These are phyloP conservation scores for Hydrozoanthus tunicans DNA, from an alignment of 64 coral and sea anemone genomes.

Conservation along the genomic window DNA sequence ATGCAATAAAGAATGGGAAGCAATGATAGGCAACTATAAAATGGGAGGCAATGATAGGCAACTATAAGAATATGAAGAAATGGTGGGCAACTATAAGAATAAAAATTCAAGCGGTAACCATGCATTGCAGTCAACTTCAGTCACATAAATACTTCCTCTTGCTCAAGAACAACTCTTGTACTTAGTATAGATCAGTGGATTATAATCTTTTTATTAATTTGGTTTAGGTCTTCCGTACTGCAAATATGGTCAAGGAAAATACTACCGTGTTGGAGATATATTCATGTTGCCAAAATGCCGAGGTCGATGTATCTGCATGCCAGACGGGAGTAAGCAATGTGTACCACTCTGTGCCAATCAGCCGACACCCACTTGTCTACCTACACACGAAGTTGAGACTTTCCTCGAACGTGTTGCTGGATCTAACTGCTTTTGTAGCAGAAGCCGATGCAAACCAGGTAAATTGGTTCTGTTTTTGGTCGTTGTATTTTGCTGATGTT, in stretches of 20 bases:
- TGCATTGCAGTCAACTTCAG: too few species aligned
- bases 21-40: too few species aligned
- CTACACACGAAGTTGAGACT: neutral
- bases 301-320: conserved; percentile 19
- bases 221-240: conserved; percentile 1
- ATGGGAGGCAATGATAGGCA: too few species aligned
- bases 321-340: neutral
- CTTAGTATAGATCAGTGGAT: too few species aligned
- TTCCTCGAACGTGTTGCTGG: neutral
- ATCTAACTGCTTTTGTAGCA: conserved; percentile 5
- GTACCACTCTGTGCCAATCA: neutral
- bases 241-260: conserved; percentile 1
- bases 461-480: neutral
- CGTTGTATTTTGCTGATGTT: too few species aligned
- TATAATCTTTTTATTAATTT: neutral
- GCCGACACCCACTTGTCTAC: neutral
- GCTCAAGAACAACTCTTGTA: too few species aligned
- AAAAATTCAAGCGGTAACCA: too few species aligned
- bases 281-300: conserved; percentile 13
- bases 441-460: conserved; percentile 7
- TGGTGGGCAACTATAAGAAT: too few species aligned
- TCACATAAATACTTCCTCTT: too few species aligned
- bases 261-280: conserved; percentile 9
- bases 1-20: too few species aligned
- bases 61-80: too few species aligned